Base-by-base conservation (phyloP, 2,113 vertebrate genomes). In the Caloenas nicobarica region DNA sequence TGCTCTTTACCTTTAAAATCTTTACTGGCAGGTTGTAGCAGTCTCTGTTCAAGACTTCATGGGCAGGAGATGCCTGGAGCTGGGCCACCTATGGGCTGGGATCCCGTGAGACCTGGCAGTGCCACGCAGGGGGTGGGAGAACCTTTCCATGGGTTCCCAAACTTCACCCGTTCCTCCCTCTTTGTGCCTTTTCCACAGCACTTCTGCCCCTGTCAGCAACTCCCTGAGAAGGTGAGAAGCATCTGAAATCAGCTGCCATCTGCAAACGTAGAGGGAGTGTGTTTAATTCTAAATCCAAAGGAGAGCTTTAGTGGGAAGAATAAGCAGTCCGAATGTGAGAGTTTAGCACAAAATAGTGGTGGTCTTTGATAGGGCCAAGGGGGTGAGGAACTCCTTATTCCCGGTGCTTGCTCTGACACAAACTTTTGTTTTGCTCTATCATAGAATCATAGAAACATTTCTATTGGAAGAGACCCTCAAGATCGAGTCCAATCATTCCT, bases 51-150 rank as follows among this genome's bases (percentile, higher is more conserved):
- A 51, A 21, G 79, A 68, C 54, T 25, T 66, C 15, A 14, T 51
- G 83, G 91, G 57, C 73, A 84, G 57, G 12, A 10, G 62, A 65
- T 19, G 34, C 2, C 4, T 46, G 80, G 65, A 79, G 94, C 61
- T 22, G 65, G 64, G 60, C 65, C 29, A 42, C 57, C 29, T 48
- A 0, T 48, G 40, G 73, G 38, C 79, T 72, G n/a, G 16, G 36
- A 42, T 51, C 60, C 70, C 13, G n/a, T 10, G 33, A 60, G 44
- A 46, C 44, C 44, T 19, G 18, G 44, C 44, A 46, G 44, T 46
- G 44, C 48, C 0, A 2, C 34, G 38, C 73, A 5, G 4, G 29
- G 61, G 16, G 1, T 4, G 7, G 0, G 5, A 8, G 8, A 29
- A 14, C 51, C 46, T 50, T 19, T 11, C 50, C 81, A 11, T 1